Evolutionary conservation across 1,140 invertebrate species (phyloP), one percentile per base, ranked within the genome.

Genomic region (Cyrtorhinus lividipennis): DNA sequence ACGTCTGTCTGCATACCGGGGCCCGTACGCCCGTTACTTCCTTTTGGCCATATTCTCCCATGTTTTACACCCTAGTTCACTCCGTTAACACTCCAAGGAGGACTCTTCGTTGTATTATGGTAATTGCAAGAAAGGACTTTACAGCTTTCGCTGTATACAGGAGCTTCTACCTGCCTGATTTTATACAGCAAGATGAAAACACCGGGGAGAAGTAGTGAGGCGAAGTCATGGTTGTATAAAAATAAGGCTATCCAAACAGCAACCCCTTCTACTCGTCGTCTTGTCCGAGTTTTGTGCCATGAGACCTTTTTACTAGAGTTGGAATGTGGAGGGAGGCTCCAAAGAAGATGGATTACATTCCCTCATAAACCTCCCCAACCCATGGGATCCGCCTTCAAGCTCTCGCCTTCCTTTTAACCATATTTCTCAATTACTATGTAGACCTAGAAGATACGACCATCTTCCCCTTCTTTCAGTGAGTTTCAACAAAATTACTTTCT

Each of bases 81-180:
- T 53, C 8, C 38, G 48, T 53, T 53, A 53, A 53, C 48, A 53
- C 48, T 53, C 48, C 18, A 5, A 53, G 20, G 48, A 53, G 48
- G 20, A 10, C 48, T 53, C 48, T 53, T 53, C 48, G 48, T 53
- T 53, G 48, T 59, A 59, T 59, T 59, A 59, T 59, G 58, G 58
- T 59, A 59, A 59, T 59, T 59, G 58, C 58, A 30, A 59, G 27
- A 59, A 26, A 59, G 27, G 58, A 59, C 24, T 59, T 59, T 59
- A 59, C 58, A 59, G 58, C 58, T 59, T 57, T 30, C 27, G 13
- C 58, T 59, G 27, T 30, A 26, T 59, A 59, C 26, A 15, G 8
- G 38, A n/a, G 8, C 48, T 53, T 22, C 48, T 53, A 59, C 58
- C 58, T 59, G 58, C 58, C 58, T 59, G 58, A 59, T 59, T 59